Percentiles rank a stretch among this genome's conserved stretches.
Conservation (phyloP, 1,140 invertebrate species). For the Eumeta japonica region DNA sequence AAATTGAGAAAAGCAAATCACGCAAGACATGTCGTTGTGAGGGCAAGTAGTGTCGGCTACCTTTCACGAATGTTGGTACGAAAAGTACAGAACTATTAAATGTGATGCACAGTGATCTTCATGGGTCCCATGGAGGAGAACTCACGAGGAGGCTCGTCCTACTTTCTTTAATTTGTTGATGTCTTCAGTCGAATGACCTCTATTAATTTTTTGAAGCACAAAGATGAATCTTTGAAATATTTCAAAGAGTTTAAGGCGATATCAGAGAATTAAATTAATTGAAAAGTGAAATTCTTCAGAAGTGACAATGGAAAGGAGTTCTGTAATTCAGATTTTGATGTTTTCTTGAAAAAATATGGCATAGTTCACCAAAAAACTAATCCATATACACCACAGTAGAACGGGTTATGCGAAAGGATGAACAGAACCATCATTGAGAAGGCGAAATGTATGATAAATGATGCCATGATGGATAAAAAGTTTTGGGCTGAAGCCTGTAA, state of each 20-base stretch:
- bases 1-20: constrained; percentile 11
- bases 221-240: no score
- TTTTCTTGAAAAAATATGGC: constrained; percentile 21
- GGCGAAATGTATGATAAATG: no score
- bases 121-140: constrained; percentile 32
- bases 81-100: constrained; percentile 16
- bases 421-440: no score
- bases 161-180: constrained; percentile 43
- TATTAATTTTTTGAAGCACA: no score
- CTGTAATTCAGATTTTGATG: constrained; percentile 18
- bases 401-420: constrained; percentile 10
- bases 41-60: no score
- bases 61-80: no score
- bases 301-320: constrained; percentile 40
- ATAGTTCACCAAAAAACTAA: constrained; percentile 16
- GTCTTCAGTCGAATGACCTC: constrained; percentile 29
- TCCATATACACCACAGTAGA: no score
- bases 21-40: constrained; percentile 11
- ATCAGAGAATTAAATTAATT: constrained; percentile 27
- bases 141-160: constrained; percentile 24
- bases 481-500: no score
- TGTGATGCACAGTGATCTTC: constrained; percentile 34
- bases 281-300: no score
- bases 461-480: no score
- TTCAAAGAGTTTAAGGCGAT: constrained; percentile 28